Base-by-base conservation (phyloP, 2,797 vertebrate genomes). In the Scomberomorus guttatus region DNA sequence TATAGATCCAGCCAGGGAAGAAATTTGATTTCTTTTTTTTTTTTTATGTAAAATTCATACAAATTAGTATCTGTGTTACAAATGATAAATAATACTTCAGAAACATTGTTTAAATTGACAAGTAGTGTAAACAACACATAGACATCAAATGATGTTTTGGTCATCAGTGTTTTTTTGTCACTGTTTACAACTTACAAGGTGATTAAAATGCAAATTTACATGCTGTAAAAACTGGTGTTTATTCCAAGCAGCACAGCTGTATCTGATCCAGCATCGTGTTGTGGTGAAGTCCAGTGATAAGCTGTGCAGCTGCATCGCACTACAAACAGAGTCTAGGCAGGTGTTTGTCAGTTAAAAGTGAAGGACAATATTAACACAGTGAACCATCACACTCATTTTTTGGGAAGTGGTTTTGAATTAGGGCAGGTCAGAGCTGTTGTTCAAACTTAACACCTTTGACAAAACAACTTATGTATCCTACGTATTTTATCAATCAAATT, bases 21-120 rank as follows among this genome's bases (percentile, higher is more conserved):
- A 91, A 89, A 83, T 78, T 72, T 57, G 14, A 68, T 89, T 82
- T 81, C 54, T 80, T 84, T 81, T 81, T 80, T 81, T 80, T 72
- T 13, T 75, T 76, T 61, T 51, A 88, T 87, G 83, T 89, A 94
- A 93, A 91, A 92, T 91, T 88, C 81, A 91, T 95, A 95, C 90
- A 95, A 95, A 95, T 94, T 85, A 88, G 87, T 92, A 91, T 93
- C 59, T 85, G 86, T 91, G 90, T 90, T 93, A 93, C 90, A 94
- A 92, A 94, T 88, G 80, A 93, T 92, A 93, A 92, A 92, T 90
- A 92, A 92, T 89, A 91, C 88, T 67, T 81, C 67, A 77, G 78
- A 88, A 88, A 92, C 83, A 90, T 87, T 80, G 78, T 83, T 88
- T 63, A 76, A 79, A 80, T 83, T 65, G 75, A 93, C 80, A 90